phyloP scores from a whole-genome alignment of 30 jellyfish, hydroid and myxozoan genomes.

The Aurelia aurita region DNA sequence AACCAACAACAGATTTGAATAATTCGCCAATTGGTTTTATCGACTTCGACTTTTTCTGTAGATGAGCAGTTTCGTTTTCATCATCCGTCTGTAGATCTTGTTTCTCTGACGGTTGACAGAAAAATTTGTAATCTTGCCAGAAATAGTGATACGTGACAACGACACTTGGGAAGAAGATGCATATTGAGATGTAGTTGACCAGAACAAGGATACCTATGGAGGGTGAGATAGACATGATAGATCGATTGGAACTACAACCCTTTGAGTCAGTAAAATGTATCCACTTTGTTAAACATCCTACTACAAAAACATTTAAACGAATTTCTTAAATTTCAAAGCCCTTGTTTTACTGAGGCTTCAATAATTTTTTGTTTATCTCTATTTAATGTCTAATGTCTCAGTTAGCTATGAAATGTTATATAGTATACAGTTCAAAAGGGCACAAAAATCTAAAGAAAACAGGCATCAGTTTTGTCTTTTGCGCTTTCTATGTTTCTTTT shows the following conservation, averaged over 20 bases:
- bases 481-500: no score
- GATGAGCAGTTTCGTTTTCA: background rate
- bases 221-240: no score
- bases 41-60: background rate
- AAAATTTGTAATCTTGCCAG: constrained; percentile 68
- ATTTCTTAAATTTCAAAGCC: background rate
- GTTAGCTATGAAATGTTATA: no score
- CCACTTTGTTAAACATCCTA: background rate
- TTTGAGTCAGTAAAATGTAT: no score
- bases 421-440: no score
- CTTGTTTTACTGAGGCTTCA: background rate
- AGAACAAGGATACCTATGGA: constrained; percentile 84
- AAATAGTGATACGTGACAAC: constrained; percentile 88
- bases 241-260: no score
- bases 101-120: constrained; percentile 13
- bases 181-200: constrained; percentile 86
- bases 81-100: constrained; percentile 11
- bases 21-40: constrained; percentile 72
- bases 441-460: no score
- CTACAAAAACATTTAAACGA: background rate
- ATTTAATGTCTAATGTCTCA: background rate
- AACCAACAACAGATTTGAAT: constrained; percentile 76
- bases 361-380: background rate
- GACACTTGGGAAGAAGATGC: constrained; percentile 96
- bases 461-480: no score